Conservation (phyloP, 2,888 invertebrate species). For the Drosophila paracracens region DNA sequence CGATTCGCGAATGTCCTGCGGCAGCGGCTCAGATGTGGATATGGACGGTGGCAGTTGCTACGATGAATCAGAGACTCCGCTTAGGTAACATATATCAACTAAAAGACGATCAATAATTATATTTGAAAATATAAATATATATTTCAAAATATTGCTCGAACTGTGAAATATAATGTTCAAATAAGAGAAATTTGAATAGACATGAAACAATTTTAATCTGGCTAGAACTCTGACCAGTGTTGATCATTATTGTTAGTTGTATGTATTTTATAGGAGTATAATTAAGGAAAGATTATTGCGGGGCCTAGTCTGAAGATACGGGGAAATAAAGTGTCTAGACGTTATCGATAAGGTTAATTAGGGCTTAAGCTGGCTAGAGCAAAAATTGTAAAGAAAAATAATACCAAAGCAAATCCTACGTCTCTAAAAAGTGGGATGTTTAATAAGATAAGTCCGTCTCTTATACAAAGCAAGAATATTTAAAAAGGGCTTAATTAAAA, state of each 20-base stretch:
- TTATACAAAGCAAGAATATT: not conserved
- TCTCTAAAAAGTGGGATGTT: not conserved
- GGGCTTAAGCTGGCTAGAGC: not conserved
- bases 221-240: not conserved
- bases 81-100: slow-evolving; percentile 76
- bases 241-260: not conserved
- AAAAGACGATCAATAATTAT: not conserved
- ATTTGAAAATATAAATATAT: not conserved
- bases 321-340: not conserved
- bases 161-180: not conserved
- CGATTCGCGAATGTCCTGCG: slow-evolving; percentile 85
- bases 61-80: slow-evolving; percentile 84
- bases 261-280: not conserved
- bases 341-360: not conserved
- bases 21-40: slow-evolving; percentile 85
- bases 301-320: not conserved
- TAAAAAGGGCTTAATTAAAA: not conserved
- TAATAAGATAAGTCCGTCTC: not conserved
- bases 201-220: not conserved
- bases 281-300: not conserved
- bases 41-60: slow-evolving; percentile 85
- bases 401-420: not conserved
- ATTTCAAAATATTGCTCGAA: not conserved
- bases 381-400: not conserved
- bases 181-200: not conserved